A percentile compares a stretch with the other conserved stretches of the same genome.
Conservation (phyloP, 1,140 invertebrate species). For the Dolichoris vasculosae region DNA sequence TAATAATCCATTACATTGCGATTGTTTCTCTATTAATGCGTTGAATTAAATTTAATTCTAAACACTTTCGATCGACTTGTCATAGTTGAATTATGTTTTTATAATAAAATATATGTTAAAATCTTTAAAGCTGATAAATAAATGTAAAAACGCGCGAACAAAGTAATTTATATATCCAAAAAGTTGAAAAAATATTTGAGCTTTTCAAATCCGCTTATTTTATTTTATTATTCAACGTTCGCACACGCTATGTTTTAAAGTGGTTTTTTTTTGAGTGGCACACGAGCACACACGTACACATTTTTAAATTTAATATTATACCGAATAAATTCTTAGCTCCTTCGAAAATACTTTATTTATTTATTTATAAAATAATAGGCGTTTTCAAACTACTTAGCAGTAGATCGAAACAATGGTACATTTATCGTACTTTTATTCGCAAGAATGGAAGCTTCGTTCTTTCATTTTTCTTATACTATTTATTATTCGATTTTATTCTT, state of each 20-base stretch:
- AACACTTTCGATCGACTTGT: too few species aligned
- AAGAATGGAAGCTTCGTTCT: conserved; percentile 54
- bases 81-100: too few species aligned
- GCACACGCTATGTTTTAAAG: conserved; percentile 44
- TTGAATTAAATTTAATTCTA: too few species aligned
- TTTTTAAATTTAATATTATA: background rate
- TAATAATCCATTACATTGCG: too few species aligned
- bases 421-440: background rate
- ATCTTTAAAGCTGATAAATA: too few species aligned
- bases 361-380: background rate
- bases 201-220: background rate
- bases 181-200: too few species aligned
- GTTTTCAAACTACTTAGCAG: background rate
- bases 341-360: background rate
- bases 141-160: too few species aligned
- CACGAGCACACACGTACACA: background rate
- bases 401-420: background rate
- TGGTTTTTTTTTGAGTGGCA: conserved; percentile 52
- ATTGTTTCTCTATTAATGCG: too few species aligned
- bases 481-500: background rate
- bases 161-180: too few species aligned
- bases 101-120: too few species aligned
- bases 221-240: conserved; percentile 3
- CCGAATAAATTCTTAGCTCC: background rate
- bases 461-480: background rate